A percentile compares a stretch with the other conserved stretches of the same genome.
Evolutionary conservation across 1,140 invertebrate genomes (phyloP).

Genomic region (Megalopta genalis): DNA sequence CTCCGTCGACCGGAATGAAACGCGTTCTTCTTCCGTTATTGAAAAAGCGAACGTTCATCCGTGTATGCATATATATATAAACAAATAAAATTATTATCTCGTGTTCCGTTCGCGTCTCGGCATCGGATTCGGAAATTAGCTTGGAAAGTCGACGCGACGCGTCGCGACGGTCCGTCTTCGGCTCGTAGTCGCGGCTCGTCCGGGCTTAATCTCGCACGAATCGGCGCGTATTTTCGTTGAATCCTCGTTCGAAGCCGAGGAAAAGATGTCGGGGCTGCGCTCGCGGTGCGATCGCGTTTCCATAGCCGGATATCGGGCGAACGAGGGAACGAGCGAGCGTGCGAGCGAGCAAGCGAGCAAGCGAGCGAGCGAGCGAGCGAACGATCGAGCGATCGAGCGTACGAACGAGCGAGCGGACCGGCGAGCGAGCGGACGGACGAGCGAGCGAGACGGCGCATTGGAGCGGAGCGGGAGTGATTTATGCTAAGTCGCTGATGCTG

Average conservation of each 20-base stretch:
- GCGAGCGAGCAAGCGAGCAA: conserved; percentile 42
- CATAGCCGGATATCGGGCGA: conserved; percentile 55
- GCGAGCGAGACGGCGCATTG: conserved; percentile 38
- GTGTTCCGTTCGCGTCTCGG: no score
- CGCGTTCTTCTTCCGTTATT: no score
- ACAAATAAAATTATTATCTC: no score
- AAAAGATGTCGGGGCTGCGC: conserved; percentile 36
- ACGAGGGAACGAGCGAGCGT: conserved; percentile 5
- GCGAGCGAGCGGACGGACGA: conserved; percentile 4
- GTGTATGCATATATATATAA: no score
- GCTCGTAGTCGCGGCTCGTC: not conserved
- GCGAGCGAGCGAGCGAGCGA: conserved; percentile 34
- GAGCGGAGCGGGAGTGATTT: conserved; percentile 66
- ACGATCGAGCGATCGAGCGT: conserved; percentile 34
- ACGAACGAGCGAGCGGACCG: conserved; percentile 16
- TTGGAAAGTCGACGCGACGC: no score
- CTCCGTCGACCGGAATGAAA: no score
- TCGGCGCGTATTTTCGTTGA: conserved; percentile 20
- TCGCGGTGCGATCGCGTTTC: conserved; percentile 56
- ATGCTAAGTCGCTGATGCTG: conserved; percentile 68
- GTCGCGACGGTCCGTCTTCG: no score
- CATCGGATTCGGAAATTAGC: no score
- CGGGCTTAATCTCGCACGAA: not conserved
- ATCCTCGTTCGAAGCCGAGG: not conserved
- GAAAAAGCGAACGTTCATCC: no score